Evolutionary conservation across 2,888 invertebrate genomes (phyloP).

Genomic region (Ypsolopha sequella): DNA sequence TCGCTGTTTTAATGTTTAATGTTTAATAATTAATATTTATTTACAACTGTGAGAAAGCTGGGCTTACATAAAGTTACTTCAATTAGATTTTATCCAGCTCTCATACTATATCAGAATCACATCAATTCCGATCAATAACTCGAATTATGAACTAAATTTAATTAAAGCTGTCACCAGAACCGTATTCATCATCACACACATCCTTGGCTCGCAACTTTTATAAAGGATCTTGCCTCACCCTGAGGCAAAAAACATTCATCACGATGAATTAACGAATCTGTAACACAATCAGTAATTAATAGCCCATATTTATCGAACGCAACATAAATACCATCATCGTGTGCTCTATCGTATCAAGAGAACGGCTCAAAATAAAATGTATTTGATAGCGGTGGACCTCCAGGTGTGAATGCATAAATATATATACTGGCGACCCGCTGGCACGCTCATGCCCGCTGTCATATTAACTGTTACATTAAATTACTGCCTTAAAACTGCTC

Average conservation of each 20-base stretch:
- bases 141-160: neutral
- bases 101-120: too few species aligned
- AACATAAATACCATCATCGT: constrained; percentile 52
- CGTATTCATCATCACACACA: constrained; percentile 7
- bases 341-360: constrained; percentile 52
- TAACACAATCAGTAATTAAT: constrained; percentile 65
- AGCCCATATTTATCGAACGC: constrained; percentile 54
- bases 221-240: constrained; percentile 2
- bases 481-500: constrained; percentile 31
- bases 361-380: constrained; percentile 58
- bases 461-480: constrained; percentile 72
- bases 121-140: too few species aligned
- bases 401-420: constrained; percentile 70
- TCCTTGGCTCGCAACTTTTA: neutral
- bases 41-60: too few species aligned
- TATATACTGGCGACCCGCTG: constrained; percentile 64
- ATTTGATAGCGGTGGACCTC: constrained; percentile 49
- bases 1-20: too few species aligned
- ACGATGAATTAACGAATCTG: constrained; percentile 59
- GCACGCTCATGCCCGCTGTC: constrained; percentile 66
- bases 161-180: constrained; percentile 6
- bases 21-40: too few species aligned
- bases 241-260: constrained; percentile 37
- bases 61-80: too few species aligned
- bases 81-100: too few species aligned